Evolutionary conservation across 2,888 invertebrate species (phyloP).

Genomic region (Cerceris rybyensis): DNA sequence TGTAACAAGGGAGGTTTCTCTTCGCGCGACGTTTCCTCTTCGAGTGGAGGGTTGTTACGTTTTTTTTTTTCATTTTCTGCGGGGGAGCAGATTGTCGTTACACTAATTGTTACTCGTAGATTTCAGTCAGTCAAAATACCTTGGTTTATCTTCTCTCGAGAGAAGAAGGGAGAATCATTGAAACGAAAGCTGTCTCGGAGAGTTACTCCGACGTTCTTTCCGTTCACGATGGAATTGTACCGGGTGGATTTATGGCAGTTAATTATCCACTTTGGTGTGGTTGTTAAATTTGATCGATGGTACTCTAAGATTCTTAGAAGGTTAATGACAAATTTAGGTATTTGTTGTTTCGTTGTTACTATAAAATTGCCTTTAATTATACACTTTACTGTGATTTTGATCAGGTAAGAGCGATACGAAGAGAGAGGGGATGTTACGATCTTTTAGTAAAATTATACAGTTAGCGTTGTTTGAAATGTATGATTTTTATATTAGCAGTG

Average conservation of each 20-base stretch:
- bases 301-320: no score
- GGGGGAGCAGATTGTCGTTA: slow-evolving; percentile 69
- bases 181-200: background rate
- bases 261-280: no score
- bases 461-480: no score
- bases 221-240: background rate
- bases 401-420: no score
- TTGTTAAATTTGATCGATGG: no score
- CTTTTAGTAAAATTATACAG: no score
- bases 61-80: slow-evolving; percentile 49
- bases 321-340: no score
- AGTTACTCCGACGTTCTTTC: background rate
- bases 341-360: no score
- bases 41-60: slow-evolving; percentile 58
- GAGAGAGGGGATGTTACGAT: no score
- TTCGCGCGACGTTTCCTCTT: slow-evolving; percentile 47
- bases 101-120: slow-evolving; percentile 74
- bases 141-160: slow-evolving; percentile 35
- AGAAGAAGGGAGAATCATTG: slow-evolving; percentile 12
- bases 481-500: no score
- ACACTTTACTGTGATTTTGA: no score
- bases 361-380: no score
- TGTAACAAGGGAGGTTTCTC: slow-evolving; percentile 36
- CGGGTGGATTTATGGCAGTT: background rate
- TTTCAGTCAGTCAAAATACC: slow-evolving; percentile 43